Evolutionary conservation across 2,113 vertebrate genomes (phyloP).

Genomic region (Eublepharis macularius): DNA sequence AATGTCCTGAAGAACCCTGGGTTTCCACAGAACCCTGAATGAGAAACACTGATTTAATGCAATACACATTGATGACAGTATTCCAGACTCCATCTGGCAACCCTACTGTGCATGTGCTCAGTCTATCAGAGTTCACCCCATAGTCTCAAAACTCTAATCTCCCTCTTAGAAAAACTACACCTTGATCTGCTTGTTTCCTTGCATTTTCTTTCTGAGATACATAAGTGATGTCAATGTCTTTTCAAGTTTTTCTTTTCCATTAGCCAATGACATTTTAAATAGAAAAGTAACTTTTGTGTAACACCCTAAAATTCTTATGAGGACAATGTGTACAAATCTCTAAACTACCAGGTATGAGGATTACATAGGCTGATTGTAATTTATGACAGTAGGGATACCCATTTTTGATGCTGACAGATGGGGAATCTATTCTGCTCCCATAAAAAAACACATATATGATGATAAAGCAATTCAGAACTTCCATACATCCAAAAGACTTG

Average conservation of each 20-base stretch:
- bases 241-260: neutral
- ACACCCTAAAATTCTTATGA: neutral
- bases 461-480: slow-evolving; percentile 63
- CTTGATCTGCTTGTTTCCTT: neutral
- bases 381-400: neutral
- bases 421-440: slow-evolving; percentile 5
- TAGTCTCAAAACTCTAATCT: neutral
- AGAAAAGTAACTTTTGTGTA: neutral
- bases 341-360: neutral
- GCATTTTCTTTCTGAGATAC: neutral
- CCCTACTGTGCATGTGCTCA: neutral
- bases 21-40: no score
- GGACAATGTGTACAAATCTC: neutral
- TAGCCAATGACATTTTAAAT: slow-evolving; percentile 10
- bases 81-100: no score
- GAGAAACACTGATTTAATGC: no score
- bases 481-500: slow-evolving; percentile 72
- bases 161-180: neutral
- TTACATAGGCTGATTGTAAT: neutral
- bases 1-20: no score
- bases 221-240: neutral
- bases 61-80: neutral
- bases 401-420: neutral
- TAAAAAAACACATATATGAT: slow-evolving; percentile 37
- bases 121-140: neutral